Conservation (phyloP, 2,888 invertebrate species). For the Lagria hirta region DNA sequence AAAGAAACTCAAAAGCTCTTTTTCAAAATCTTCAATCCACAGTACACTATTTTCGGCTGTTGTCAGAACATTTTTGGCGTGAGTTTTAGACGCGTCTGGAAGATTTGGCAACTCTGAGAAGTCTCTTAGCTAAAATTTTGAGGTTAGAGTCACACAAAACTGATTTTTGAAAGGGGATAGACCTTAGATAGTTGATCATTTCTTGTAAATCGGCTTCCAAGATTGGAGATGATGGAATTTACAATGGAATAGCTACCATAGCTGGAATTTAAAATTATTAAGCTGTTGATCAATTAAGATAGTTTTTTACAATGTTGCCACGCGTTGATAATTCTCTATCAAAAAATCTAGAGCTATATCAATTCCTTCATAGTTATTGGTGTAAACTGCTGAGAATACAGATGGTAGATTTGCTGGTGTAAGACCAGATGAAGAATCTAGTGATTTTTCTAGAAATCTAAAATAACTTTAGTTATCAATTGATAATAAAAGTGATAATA, state of each 20-base stretch:
- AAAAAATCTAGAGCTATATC: slow-evolving; percentile 58
- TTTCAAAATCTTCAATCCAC: slow-evolving; percentile 4
- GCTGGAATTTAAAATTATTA: slow-evolving; percentile 4
- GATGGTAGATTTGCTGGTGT: slow-evolving; percentile 54
- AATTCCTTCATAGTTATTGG: slow-evolving; percentile 59
- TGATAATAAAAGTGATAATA: no score
- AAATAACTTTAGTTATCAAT: slow-evolving; percentile 6
- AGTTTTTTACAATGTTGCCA: slow-evolving; percentile 44
- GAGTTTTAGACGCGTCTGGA: slow-evolving; percentile 4
- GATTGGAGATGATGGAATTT: slow-evolving; percentile 9
- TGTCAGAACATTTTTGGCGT: slow-evolving; percentile 12
- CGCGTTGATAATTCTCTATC: slow-evolving; percentile 46
- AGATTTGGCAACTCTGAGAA: slow-evolving; percentile 5
- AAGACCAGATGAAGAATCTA: slow-evolving; percentile 48
- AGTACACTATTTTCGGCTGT: slow-evolving; percentile 16
- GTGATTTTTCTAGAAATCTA: slow-evolving; percentile 40
- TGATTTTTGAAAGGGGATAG: no score
- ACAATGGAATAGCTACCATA: slow-evolving; percentile 15
- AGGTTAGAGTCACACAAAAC: slow-evolving; percentile 1
- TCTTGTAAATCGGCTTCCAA: slow-evolving; percentile 13
- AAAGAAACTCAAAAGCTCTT: no score
- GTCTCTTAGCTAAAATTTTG: slow-evolving; percentile 1
- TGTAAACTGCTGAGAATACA: slow-evolving; percentile 56
- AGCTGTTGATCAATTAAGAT: no score
- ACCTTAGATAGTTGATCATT: slow-evolving; percentile 12